phyloP scores from a whole-genome alignment of 2,888 invertebrate species.

The Leptothorax acervorum region DNA sequence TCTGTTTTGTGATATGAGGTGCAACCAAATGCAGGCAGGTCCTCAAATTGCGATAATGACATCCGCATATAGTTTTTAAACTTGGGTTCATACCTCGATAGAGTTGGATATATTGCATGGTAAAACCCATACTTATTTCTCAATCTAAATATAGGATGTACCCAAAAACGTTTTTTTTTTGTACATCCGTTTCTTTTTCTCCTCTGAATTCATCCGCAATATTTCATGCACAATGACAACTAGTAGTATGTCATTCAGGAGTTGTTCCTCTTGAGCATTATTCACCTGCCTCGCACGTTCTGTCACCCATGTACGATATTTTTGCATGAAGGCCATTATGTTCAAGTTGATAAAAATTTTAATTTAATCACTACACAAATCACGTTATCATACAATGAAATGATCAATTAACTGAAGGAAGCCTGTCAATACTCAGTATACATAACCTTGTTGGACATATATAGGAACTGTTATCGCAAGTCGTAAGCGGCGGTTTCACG shows the following conservation, averaged over 20 bases:
- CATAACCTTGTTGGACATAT: no score
- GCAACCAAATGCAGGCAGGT: background rate
- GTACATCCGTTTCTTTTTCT: background rate
- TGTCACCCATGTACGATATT: constrained; percentile 3
- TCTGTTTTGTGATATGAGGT: background rate
- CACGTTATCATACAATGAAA: no score
- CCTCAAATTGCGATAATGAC: constrained; percentile 6
- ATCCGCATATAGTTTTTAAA: background rate
- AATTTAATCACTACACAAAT: no score
- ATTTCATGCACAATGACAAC: constrained; percentile 7
- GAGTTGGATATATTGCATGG: background rate
- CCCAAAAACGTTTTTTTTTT: background rate
- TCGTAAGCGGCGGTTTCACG: no score
- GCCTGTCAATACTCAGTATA: no score
- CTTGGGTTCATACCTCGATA: background rate
- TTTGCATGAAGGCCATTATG: background rate
- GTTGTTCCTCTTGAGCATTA: constrained; percentile 5
- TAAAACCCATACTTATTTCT: constrained; percentile 7
- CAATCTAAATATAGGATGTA: constrained; percentile 7
- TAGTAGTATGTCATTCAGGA: background rate
- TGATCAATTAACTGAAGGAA: no score
- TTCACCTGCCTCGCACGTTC: background rate
- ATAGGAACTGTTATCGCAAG: no score
- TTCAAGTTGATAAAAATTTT: background rate
- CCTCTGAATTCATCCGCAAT: background rate